These are phyloP conservation scores for Mongoloraphidia duomilia DNA, from an alignment of 2,888 invertebrate genomes.

Conservation along the genomic window DNA sequence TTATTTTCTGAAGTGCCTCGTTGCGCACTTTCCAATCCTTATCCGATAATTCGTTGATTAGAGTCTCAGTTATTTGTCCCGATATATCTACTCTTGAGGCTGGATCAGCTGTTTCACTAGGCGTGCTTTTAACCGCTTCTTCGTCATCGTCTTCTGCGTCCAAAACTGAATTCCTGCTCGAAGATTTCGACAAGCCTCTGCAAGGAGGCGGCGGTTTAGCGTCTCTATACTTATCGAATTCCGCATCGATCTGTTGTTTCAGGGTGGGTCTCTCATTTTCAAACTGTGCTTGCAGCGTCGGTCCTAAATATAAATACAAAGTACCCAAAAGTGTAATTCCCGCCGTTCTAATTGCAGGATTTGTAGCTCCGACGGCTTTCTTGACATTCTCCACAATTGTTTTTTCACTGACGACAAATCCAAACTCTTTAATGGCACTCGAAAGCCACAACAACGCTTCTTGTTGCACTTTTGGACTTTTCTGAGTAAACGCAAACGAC, in stretches of 20 bases:
- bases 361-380: slow-evolving; percentile 71
- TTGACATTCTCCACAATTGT: slow-evolving; percentile 61
- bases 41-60: slow-evolving; percentile 69
- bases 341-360: slow-evolving; percentile 68
- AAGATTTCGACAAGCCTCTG: slow-evolving; percentile 40
- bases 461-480: slow-evolving; percentile 82
- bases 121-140: slow-evolving; percentile 31
- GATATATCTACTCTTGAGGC: slow-evolving; percentile 70
- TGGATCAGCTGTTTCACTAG: slow-evolving; percentile 48
- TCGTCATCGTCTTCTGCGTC: slow-evolving; percentile 28
- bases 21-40: slow-evolving; percentile 88
- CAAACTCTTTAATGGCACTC: slow-evolving; percentile 71
- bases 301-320: slow-evolving; percentile 70
- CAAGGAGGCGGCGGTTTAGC: slow-evolving; percentile 63
- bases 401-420: slow-evolving; percentile 63
- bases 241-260: slow-evolving; percentile 69
- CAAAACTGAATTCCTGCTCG: slow-evolving; percentile 38
- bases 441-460: slow-evolving; percentile 73
- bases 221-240: slow-evolving; percentile 68
- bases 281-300: slow-evolving; percentile 58
- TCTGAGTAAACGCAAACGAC: slow-evolving; percentile 64
- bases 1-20: slow-evolving; percentile 60
- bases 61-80: slow-evolving; percentile 62
- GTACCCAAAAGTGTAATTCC: slow-evolving; percentile 61
- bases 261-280: slow-evolving; percentile 77